A percentile compares a stretch with the other conserved stretches of the same genome.
These are phyloP conservation scores for Steinernema feltiae DNA, from an alignment of 1,140 invertebrate genomes.

Conservation along the genomic window DNA sequence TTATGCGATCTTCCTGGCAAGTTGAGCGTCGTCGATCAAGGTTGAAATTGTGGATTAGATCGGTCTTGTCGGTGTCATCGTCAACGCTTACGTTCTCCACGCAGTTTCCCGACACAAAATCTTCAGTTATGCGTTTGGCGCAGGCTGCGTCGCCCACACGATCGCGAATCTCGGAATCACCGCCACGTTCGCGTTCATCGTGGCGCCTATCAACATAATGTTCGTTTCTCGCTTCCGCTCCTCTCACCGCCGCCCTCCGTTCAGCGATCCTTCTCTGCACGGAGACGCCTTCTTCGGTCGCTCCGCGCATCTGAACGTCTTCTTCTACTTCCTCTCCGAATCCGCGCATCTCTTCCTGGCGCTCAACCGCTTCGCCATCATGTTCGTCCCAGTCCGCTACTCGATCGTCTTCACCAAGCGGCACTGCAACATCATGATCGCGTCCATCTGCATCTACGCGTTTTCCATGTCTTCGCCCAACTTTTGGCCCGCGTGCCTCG, in stretches of 20 bases:
- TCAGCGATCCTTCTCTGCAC: background rate
- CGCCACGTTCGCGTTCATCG: background rate
- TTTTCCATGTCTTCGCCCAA: background rate
- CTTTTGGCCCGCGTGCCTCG: background rate
- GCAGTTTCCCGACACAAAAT: background rate
- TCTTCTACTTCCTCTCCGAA: background rate
- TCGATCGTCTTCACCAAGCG: background rate
- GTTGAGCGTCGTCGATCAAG: background rate
- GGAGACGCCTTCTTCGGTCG: background rate
- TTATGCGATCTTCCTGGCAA: background rate
- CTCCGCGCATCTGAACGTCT: background rate
- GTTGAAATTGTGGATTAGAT: background rate
- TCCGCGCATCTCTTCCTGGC: background rate
- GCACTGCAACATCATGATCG: background rate
- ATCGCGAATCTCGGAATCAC: background rate
- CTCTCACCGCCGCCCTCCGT: background rate
- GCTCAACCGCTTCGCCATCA: background rate
- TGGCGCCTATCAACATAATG: background rate
- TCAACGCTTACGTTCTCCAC: background rate
- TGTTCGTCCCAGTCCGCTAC: background rate
- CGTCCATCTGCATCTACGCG: background rate
- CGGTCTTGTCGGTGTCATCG: background rate
- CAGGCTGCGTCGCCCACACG: background rate
- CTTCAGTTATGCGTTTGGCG: background rate
- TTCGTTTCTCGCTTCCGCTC: background rate